Evolutionary conservation across 2,888 invertebrate species (phyloP).

Genomic region (Hirtodrosophila cameraria): DNA sequence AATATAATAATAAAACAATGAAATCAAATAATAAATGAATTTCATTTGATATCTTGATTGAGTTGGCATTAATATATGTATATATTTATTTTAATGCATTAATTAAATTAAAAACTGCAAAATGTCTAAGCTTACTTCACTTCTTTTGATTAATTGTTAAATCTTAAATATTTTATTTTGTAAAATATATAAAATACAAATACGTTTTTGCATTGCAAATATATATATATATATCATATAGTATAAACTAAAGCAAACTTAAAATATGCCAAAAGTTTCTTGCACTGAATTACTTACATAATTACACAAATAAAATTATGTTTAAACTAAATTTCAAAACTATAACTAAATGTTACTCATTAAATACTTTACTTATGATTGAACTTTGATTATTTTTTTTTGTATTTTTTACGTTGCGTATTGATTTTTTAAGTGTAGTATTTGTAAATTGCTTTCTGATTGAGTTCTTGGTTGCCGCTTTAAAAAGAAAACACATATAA

Average conservation of each 20-base stretch:
- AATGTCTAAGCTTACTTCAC: slow-evolving; percentile 41
- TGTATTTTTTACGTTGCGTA: slow-evolving; percentile 9
- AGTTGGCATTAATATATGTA: slow-evolving; percentile 32
- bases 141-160: slow-evolving; percentile 70
- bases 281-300: slow-evolving; percentile 36
- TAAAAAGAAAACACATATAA: slow-evolving; percentile 1
- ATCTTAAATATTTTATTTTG: slow-evolving; percentile 68
- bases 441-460: slow-evolving; percentile 61
- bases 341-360: slow-evolving; percentile 51
- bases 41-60: slow-evolving; percentile 45
- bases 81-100: slow-evolving; percentile 24
- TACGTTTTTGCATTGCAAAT: slow-evolving; percentile 21
- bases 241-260: slow-evolving; percentile 56
- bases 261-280: slow-evolving; percentile 39
- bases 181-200: slow-evolving; percentile 60
- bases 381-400: slow-evolving; percentile 5
- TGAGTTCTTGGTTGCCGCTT: slow-evolving; percentile 41
- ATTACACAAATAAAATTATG: slow-evolving; percentile 47
- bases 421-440: slow-evolving; percentile 44
- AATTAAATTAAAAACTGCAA: slow-evolving; percentile 53
- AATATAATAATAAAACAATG: slow-evolving; percentile 6
- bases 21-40: slow-evolving; percentile 35
- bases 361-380: slow-evolving; percentile 49
- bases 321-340: slow-evolving; percentile 57
- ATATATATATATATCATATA: slow-evolving; percentile 7